Base-by-base conservation (phyloP, 2,888 invertebrate species). In the Glaucopsyche alexis region DNA sequence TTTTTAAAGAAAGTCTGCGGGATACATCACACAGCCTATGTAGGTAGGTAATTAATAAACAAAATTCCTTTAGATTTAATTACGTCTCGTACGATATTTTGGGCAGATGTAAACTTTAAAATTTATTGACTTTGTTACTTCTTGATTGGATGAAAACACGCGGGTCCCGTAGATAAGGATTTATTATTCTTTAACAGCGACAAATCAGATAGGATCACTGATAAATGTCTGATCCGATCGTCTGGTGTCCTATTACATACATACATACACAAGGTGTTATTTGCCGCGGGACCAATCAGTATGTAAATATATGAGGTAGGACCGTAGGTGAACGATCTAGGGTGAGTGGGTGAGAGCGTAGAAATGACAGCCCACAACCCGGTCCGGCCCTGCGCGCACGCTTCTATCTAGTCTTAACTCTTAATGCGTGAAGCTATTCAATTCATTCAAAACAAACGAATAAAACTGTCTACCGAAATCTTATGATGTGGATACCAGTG, bases 251-350 rank as follows among this genome's bases (percentile, higher is more conserved):
- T 67, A 71, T 82, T 86, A 85, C 73, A 60, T 73, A 85, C 85
- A 80, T 86, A 85, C 73, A 60, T 73, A 85, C 85, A 80, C 83
- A 81, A 85, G 82, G 84, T 85, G 84, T 85, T 87, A 86, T 88
- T 87, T 87, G 87, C 83, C 52, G 85, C 85, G 82, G 81, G 81
- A 83, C 84, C 88, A 90, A 91, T 91, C 91, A 89, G 87, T 90
- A 90, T 91, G 90, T 86, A 88, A 91, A 91, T 80, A 95, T 87
- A 84, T 88, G 82, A 88, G 82, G n/a, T n/a, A 88, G 89, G 88
- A n/a, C n/a, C n/a, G n/a, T 91, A 87, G 89, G 89, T 89, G 91
- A 92, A 90, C 81, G 90, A 85, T 89, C 91, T 87, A 84, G 85
- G 84, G 83, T 84, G 90, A 85, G 91, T 90, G 90, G 89, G 91